A percentile compares a stretch with the other conserved stretches of the same genome.
phyloP scores from a whole-genome alignment of 2,113 vertebrate species.

The Cygnus atratus region DNA sequence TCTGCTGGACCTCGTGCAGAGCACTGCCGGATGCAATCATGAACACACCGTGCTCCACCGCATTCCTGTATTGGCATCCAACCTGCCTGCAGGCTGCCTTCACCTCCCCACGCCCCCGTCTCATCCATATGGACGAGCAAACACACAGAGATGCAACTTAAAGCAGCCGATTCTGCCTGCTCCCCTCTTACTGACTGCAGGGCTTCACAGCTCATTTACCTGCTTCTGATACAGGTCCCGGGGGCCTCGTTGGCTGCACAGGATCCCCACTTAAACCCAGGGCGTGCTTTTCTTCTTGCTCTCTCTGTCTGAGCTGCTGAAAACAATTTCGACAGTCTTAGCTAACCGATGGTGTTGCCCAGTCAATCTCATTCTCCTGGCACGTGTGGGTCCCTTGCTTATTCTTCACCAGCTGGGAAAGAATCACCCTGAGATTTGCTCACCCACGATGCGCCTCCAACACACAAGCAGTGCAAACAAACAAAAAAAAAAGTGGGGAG shows the following conservation, averaged over 20 bases:
- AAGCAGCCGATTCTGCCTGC: not conserved
- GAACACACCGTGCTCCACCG: rapidly evolving
- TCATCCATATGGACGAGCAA: not conserved
- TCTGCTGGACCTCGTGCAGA: not conserved
- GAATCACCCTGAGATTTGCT: not conserved
- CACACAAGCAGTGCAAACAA: not conserved
- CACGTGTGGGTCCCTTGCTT: not conserved
- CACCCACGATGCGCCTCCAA: not conserved
- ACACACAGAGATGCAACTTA: not conserved
- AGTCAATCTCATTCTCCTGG: not conserved
- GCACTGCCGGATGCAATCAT: not conserved
- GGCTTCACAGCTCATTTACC: not conserved
- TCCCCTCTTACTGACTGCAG: not conserved
- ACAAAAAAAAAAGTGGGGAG: no score
- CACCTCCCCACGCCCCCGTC: not conserved
- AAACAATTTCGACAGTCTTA: not conserved
- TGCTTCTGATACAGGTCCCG: not conserved
- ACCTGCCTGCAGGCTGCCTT: not conserved
- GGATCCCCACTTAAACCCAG: not conserved
- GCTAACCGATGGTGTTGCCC: not conserved
- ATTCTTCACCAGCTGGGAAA: not conserved
- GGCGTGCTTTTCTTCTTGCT: not conserved
- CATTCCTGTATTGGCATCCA: not conserved
- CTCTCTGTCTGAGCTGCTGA: not conserved
- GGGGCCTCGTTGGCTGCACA: not conserved